phyloP scores from a whole-genome alignment of 2,888 invertebrate genomes.

The Lypha dubia region DNA sequence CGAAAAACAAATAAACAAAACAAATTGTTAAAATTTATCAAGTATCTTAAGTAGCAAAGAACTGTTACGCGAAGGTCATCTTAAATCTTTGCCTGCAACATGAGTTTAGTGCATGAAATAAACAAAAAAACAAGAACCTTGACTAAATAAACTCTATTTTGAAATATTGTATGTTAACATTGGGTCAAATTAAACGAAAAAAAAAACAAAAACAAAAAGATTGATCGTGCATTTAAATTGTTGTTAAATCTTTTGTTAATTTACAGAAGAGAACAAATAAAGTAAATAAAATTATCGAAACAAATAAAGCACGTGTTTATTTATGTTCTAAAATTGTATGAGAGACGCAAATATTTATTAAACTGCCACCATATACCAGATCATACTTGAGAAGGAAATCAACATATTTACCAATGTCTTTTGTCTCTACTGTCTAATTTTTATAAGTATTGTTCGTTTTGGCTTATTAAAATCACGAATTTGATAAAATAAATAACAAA shows the following conservation, averaged over 20 bases:
- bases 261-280: conserved; percentile 59
- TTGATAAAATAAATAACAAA: conserved; percentile 37
- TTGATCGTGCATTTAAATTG: conserved; percentile 68
- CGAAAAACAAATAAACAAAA: not conserved
- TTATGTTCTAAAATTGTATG: conserved; percentile 66
- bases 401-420: conserved; percentile 73
- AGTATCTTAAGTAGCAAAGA: conserved; percentile 39
- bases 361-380: conserved; percentile 53
- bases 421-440: conserved; percentile 45
- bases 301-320: conserved; percentile 72
- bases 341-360: conserved; percentile 70
- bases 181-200: conserved; percentile 45
- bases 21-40: not conserved
- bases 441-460: conserved; percentile 29
- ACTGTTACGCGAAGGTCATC: conserved; percentile 57
- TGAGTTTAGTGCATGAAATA: not conserved
- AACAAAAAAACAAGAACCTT: conserved; percentile 30
- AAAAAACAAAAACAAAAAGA: conserved; percentile 35
- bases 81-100: conserved; percentile 27
- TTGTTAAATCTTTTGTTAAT: conserved; percentile 66
- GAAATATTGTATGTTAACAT: conserved; percentile 63
- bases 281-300: conserved; percentile 42
- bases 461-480: conserved; percentile 65
- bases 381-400: conserved; percentile 73
- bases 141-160: conserved; percentile 63